Percentiles rank a stretch among this genome's conserved stretches.
Evolutionary conservation across 2,888 invertebrate genomes (phyloP).

Genomic region (Xanthorhoe spadicearia): DNA sequence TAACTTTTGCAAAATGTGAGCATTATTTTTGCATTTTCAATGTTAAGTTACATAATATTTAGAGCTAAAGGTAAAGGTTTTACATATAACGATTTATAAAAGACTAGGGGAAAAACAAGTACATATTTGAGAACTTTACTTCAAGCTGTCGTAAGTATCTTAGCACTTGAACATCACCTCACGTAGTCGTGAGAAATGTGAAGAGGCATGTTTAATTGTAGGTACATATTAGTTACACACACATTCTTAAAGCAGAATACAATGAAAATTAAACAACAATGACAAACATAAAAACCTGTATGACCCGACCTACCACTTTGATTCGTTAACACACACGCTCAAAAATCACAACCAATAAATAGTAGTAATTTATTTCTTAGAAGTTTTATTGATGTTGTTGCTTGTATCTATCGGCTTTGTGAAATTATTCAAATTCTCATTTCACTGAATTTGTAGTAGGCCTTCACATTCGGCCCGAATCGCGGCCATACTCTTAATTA

Average conservation of each 20-base stretch:
- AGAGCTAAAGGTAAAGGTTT: not conserved
- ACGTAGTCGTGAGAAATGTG: constrained; percentile 37
- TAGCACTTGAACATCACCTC: constrained; percentile 26
- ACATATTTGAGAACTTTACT: not conserved
- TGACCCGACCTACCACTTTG: constrained; percentile 32
- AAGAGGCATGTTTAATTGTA: constrained; percentile 33
- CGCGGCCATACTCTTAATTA: constrained; percentile 8
- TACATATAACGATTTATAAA: not conserved
- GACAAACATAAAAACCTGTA: constrained; percentile 34
- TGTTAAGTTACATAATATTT: no score
- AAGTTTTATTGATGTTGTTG: not conserved
- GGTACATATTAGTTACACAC: constrained; percentile 35
- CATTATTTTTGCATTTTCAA: no score
- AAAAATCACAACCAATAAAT: no score
- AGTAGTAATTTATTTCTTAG: no score
- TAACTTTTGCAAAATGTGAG: no score
- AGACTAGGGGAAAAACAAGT: not conserved
- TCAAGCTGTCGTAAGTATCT: constrained; percentile 8
- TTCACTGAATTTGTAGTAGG: not conserved
- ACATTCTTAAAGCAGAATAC: constrained; percentile 36
- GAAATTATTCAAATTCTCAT: constrained; percentile 33
- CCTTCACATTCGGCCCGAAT: constrained; percentile 11
- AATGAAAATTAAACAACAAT: constrained; percentile 41
- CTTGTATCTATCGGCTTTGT: constrained; percentile 14
- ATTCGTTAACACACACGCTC: constrained; percentile 1